phyloP scores from a whole-genome alignment of 2,888 invertebrate genomes.

The Exocentrus adspersus region DNA sequence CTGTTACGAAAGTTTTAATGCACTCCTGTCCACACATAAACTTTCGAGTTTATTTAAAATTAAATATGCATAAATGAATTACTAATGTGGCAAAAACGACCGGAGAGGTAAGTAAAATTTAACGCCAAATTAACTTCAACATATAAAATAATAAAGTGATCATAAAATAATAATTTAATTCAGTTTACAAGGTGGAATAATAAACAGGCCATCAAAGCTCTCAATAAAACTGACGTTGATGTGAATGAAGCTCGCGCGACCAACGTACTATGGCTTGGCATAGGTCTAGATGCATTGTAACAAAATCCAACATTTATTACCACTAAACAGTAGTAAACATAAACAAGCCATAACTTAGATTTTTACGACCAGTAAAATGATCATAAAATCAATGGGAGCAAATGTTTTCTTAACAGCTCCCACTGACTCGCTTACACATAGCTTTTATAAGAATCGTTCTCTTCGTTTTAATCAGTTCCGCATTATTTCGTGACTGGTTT shows the following conservation, averaged over 20 bases:
- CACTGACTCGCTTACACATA: slow-evolving; percentile 22
- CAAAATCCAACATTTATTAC: slow-evolving; percentile 62
- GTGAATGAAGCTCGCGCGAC: slow-evolving; percentile 51
- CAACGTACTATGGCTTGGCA: slow-evolving; percentile 58
- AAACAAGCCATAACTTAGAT: slow-evolving; percentile 65
- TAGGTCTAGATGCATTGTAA: slow-evolving; percentile 59
- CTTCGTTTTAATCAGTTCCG: slow-evolving; percentile 42
- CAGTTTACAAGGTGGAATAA: slow-evolving; percentile 62
- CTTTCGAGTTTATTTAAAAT: slow-evolving; percentile 20
- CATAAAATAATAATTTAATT: slow-evolving; percentile 59
- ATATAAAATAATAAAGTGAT: slow-evolving; percentile 52
- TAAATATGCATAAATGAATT: slow-evolving; percentile 24
- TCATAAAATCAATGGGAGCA: slow-evolving; percentile 64
- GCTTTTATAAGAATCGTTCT: slow-evolving; percentile 27
- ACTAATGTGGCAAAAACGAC: slow-evolving; percentile 4
- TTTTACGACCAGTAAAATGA: slow-evolving; percentile 63
- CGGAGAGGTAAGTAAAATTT: slow-evolving; percentile 34
- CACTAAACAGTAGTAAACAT: slow-evolving; percentile 64
- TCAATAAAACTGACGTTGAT: slow-evolving; percentile 63
- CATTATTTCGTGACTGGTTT: slow-evolving; percentile 58
- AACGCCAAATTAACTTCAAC: slow-evolving; percentile 47
- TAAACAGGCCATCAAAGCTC: slow-evolving; percentile 62
- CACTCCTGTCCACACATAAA: slow-evolving; percentile 4
- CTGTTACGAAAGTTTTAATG: not conserved
- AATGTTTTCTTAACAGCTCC: slow-evolving; percentile 52